Conservation (phyloP, 2,113 vertebrate species). For the Cinclus cinclus region DNA sequence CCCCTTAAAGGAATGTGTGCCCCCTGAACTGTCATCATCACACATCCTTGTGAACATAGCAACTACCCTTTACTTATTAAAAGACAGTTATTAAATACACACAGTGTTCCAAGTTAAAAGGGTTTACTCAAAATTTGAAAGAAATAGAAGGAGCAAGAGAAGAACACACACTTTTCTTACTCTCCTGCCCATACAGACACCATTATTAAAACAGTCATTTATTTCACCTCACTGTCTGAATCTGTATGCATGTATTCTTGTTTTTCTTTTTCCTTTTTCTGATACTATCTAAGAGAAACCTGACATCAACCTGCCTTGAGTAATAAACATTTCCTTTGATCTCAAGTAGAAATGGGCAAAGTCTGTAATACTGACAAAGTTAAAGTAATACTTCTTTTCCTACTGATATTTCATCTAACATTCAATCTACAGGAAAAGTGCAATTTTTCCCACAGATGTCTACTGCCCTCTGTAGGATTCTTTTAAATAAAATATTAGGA, state of each 20-base stretch:
- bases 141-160: not conserved
- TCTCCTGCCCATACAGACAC: not conserved
- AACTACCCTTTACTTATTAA: not conserved
- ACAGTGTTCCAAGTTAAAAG: not conserved
- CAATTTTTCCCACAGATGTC: not conserved
- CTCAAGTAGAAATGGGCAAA: not conserved
- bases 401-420: not conserved
- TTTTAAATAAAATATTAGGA: not conserved
- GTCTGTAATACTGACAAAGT: not conserved
- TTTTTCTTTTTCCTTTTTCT: not conserved
- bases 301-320: not conserved
- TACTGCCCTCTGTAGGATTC: slow-evolving; percentile 65
- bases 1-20: not conserved
- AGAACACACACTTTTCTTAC: not conserved
- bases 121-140: not conserved
- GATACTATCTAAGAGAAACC: not conserved
- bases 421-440: not conserved
- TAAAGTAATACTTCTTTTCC: not conserved
- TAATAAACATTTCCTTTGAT: not conserved
- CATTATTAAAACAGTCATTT: not conserved
- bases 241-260: not conserved
- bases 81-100: not conserved
- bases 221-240: not conserved
- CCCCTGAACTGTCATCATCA: not conserved
- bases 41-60: not conserved